Base-by-base conservation (phyloP, 2,797 vertebrate genomes). In the Leuciscus waleckii region DNA sequence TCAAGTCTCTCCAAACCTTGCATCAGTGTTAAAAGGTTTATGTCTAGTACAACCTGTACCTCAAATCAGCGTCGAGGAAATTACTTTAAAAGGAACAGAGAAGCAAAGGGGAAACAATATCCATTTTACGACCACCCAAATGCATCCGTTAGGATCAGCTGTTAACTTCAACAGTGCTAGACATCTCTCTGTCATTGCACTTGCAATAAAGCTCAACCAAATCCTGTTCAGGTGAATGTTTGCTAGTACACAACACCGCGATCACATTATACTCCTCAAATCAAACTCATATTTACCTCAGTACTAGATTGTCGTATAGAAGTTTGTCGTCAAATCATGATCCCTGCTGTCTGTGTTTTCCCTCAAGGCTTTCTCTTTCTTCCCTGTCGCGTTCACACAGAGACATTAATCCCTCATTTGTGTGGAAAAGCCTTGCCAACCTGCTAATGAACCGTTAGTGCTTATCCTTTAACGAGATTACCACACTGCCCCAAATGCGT, bases 401-500 rank as follows among this genome's bases (percentile, higher is more conserved):
- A 49, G 41, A 61, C 29, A 16, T 39, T 79, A 86, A 88, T 84
- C 78, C 58, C 65, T 61, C 26, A 35, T 74, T 85, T 87, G 88
- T 79, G 67, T 9, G 6, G 80, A 63, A 77, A 26, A 82, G 17
- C 56, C 46, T 51, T 3, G 56, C 51, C 58, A 77, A 73, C 71
- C 85, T 73, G 65, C 63, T 87, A 79, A 84, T 82, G 61, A 87
- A 75, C 68, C 43, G 13, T 19, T 29, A 69, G 43, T 19, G 4
- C 83, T 87, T 32, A 88, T 87, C 82, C 85, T 46, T 79, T 87
- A 85, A 88, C 23, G 2, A 75, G 88, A 82, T 89, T 89, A 87
- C 56, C 17, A 63, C 74, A 58, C 85, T 79, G 29, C 54, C 41
- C 49, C 70, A 75, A 41, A 79, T 61, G 21, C 46, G 11, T 79